Percentiles rank a stretch among this genome's conserved stretches.
phyloP scores from a whole-genome alignment of 2,797 vertebrate species.

The Agapornis canus region DNA sequence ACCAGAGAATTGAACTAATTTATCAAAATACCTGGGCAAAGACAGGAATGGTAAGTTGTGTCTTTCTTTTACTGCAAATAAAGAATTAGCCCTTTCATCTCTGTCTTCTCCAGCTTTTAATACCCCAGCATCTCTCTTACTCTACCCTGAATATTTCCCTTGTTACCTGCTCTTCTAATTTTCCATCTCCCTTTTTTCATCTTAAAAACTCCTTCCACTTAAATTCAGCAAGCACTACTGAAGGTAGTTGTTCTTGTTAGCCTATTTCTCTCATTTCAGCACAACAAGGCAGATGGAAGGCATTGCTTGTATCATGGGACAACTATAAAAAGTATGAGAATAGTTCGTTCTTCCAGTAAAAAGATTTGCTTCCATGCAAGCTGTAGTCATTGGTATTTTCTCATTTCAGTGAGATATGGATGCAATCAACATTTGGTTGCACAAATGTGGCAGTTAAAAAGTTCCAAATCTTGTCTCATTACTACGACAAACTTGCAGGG shows the following conservation, averaged over 20 bases:
- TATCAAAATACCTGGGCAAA: not conserved
- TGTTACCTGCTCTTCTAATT: not conserved
- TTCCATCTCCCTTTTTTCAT: not conserved
- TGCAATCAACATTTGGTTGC: not conserved
- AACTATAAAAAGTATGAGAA: constrained; percentile 8
- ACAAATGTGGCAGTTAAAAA: not conserved
- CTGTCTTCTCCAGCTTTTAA: not conserved
- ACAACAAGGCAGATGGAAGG: not conserved
- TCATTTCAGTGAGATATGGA: not conserved
- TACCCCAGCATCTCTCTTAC: not conserved
- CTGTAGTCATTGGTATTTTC: not conserved
- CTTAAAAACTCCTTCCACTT: not conserved
- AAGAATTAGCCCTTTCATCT: not conserved
- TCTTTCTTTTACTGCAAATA: not conserved
- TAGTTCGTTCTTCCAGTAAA: constrained; percentile 4
- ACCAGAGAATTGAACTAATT: not conserved
- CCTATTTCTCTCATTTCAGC: not conserved
- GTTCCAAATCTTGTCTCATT: not conserved
- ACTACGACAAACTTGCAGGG: not conserved
- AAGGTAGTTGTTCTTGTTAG: constrained; percentile 28
- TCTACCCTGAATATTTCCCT: not conserved
- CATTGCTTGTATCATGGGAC: constrained; percentile 1
- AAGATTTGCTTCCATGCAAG: constrained; percentile 11
- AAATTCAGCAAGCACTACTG: not conserved
- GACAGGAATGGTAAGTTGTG: not conserved